These are phyloP conservation scores for Marcusenius ussheri DNA, from an alignment of 2,113 vertebrate genomes.

Conservation along the genomic window DNA sequence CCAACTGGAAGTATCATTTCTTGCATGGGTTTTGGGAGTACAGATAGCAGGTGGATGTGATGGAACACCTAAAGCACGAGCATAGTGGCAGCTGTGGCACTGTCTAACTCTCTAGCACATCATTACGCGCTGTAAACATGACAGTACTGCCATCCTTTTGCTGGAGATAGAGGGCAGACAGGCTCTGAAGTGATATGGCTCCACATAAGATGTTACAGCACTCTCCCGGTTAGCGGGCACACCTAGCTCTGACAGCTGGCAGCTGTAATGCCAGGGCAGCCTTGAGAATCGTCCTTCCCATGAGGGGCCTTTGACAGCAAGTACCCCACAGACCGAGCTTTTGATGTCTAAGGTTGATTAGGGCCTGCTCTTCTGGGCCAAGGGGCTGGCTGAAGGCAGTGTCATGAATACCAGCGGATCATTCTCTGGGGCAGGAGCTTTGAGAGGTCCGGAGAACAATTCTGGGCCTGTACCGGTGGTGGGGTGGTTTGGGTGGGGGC, in stretches of 20 bases:
- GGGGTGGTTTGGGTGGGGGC: neutral
- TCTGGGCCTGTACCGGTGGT: neutral
- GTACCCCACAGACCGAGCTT: neutral
- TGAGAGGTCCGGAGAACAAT: neutral
- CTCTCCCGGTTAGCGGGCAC: conserved; percentile 17
- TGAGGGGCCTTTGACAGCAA: neutral
- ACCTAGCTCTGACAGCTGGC: neutral
- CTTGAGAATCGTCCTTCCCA: neutral
- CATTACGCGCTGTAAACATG: neutral
- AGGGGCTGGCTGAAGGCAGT: neutral
- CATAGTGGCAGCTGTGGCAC: neutral
- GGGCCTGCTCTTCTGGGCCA: neutral
- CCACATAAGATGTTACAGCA: conserved; percentile 47
- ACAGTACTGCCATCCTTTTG: neutral
- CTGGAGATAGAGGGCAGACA: neutral
- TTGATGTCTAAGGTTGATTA: neutral
- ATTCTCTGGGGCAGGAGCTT: neutral
- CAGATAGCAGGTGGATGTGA: neutral
- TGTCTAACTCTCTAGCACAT: neutral
- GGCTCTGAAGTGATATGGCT: conserved; percentile 36
- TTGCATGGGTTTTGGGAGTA: conserved; percentile 27
- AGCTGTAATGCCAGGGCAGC: neutral
- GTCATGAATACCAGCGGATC: neutral
- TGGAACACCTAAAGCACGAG: conserved; percentile 1
- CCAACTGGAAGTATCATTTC: conserved; percentile 33